Percentiles rank a stretch among this genome's conserved stretches.
phyloP scores from a whole-genome alignment of 2,888 invertebrate genomes.

The Dryocosmus kuriphilus region DNA sequence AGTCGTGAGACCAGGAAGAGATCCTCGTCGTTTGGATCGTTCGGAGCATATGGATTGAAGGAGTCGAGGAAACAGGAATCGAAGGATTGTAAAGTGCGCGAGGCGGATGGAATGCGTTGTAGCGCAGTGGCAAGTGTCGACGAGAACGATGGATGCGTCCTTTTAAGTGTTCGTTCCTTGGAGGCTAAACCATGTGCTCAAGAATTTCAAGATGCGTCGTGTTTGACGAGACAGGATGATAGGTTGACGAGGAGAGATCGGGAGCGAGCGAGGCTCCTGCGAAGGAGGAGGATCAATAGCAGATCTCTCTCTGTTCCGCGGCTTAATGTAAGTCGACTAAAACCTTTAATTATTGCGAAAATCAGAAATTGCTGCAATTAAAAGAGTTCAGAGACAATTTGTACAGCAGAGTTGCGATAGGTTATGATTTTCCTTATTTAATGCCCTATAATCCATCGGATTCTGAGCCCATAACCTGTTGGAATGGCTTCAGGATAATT shows the following conservation, averaged over 20 bases:
- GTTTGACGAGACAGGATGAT: constrained; percentile 66
- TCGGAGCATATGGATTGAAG: constrained; percentile 58
- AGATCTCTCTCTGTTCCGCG: constrained; percentile 77
- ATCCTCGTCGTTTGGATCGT: constrained; percentile 68
- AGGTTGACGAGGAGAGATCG: constrained; percentile 73
- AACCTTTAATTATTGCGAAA: background rate
- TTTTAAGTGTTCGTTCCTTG: constrained; percentile 68
- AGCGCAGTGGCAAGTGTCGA: constrained; percentile 64
- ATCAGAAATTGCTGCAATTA: no score
- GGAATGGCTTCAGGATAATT: no score
- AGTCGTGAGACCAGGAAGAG: constrained; percentile 56
- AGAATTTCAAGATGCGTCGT: constrained; percentile 35
- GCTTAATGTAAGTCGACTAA: constrained; percentile 70
- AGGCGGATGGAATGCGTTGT: constrained; percentile 61
- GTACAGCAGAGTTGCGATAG: no score
- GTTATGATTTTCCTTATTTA: no score
- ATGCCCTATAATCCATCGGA: no score
- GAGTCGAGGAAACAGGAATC: constrained; percentile 49
- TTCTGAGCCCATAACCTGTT: no score
- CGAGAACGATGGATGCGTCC: constrained; percentile 70
- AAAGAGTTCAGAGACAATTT: no score
- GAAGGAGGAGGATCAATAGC: constrained; percentile 74
- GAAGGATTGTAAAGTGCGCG: constrained; percentile 41
- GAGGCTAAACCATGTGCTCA: constrained; percentile 54
- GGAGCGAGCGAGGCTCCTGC: constrained; percentile 73